Base-by-base conservation (phyloP, 1,140 invertebrate genomes). In the Eurosta solidaginis region DNA sequence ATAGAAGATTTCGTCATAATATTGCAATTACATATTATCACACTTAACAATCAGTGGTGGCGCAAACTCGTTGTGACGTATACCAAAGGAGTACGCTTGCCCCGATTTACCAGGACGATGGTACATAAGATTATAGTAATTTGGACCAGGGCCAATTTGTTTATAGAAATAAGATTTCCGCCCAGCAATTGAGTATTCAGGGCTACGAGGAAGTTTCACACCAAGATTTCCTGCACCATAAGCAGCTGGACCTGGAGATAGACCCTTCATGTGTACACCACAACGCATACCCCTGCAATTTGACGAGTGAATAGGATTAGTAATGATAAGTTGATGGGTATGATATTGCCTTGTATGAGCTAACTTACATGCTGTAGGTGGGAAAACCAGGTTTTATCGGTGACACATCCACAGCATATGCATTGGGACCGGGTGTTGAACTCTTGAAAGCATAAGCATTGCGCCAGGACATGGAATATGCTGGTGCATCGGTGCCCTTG, bases 381-480 rank as follows among this genome's bases (percentile, higher is more conserved):
- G 89, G 88, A 22, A 83, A 83, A 0, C 84, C 81, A 12, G 81
- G 83, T 74, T 84, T 88, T 74, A 89, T 84, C 0, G 88, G 81
- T 76, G 87, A 85, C 1, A 89, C 82, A 81, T 89, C 78, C 81
- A 89, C 78, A 79, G 89, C 88, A 85, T 92, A 92, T n/a, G 90
- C 90, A 85, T 91, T 91, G 3, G 91, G 91, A n/a, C 90, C 92
- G 3, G 91, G 91, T 6, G 90, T 90, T 1, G 83, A 77, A 3
- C 86, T 85, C 78, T 88, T 88, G 25, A 83, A 82, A n/a, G 52
- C 77, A 45, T 82, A 85, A n/a, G 87, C 85, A 12, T 88, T 88
- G 7, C 90, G 87, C 3, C 87, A 85, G 9, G 89, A 89, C 85
- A 92, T 90, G 0, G 89, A 90, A 82, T 91, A 92, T 0, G 85